These are phyloP conservation scores for Incurvaria masculella DNA, from an alignment of 2,888 invertebrate genomes.

Conservation along the genomic window DNA sequence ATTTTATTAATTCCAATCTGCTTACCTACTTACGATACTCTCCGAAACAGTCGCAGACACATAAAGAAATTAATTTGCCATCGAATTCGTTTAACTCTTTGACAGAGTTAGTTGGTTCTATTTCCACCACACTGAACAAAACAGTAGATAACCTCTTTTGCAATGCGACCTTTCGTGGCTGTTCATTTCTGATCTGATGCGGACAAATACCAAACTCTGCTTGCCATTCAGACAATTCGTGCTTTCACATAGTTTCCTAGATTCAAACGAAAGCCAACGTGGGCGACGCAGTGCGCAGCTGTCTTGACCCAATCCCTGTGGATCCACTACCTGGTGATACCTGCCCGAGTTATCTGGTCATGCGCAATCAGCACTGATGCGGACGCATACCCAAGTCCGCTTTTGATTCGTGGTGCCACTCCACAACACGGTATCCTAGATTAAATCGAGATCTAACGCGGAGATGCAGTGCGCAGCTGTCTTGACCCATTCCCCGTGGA, in stretches of 20 bases:
- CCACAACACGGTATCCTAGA: neutral
- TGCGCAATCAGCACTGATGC: neutral
- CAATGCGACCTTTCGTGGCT: too few species aligned
- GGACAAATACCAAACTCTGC: too few species aligned
- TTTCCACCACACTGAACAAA: too few species aligned
- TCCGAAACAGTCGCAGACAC: constrained; percentile 3
- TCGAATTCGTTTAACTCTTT: constrained; percentile 19
- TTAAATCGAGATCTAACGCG: constrained; percentile 18
- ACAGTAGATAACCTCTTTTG: too few species aligned
- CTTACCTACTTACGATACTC: constrained; percentile 17
- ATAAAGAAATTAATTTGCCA: constrained; percentile 10
- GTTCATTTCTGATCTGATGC: too few species aligned
- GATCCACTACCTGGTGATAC: neutral
- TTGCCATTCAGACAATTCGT: too few species aligned
- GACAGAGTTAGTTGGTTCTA: constrained; percentile 10
- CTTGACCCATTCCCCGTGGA: constrained; percentile 30
- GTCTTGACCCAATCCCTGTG: neutral
- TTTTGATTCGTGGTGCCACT: neutral
- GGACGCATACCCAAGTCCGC: neutral
- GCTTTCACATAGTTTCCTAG: too few species aligned
- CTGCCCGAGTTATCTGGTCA: neutral
- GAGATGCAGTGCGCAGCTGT: constrained; percentile 38
- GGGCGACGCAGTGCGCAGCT: neutral
- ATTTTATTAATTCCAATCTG: constrained; percentile 18
- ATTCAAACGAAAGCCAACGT: neutral